Percentiles rank a stretch among this genome's conserved stretches.
Evolutionary conservation across 2,113 vertebrate species (phyloP).

Genomic region (Asarcornis scutulata): DNA sequence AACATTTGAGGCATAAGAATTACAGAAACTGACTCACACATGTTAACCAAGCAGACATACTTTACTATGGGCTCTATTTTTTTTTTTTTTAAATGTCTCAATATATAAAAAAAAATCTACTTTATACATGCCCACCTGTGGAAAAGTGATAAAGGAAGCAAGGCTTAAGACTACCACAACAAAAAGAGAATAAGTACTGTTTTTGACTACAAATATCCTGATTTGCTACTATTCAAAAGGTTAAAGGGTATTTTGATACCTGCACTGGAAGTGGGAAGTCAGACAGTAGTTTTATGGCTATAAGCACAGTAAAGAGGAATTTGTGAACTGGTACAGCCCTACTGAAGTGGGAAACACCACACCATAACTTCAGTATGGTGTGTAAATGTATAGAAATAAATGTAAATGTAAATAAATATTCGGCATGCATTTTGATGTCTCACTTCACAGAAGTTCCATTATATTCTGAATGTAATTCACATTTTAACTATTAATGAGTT

Average conservation of each 20-base stretch:
- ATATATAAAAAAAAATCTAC: background rate
- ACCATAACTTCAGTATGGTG: background rate
- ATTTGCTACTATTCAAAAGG: background rate
- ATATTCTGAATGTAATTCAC: background rate
- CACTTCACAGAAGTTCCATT: background rate
- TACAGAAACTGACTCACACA: background rate
- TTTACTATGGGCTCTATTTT: background rate
- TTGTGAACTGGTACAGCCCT: background rate
- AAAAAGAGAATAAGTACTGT: background rate
- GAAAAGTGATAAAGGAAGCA: background rate
- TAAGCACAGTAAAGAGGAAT: background rate
- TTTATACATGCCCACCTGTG: background rate
- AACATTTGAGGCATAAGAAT: background rate
- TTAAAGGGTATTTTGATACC: background rate
- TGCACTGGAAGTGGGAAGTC: background rate
- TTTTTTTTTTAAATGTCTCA: background rate
- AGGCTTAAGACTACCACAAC: background rate
- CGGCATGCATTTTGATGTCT: background rate
- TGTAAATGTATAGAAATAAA: too few species aligned
- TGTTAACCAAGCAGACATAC: background rate
- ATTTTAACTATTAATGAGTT: background rate
- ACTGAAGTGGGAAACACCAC: background rate
- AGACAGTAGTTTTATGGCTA: background rate
- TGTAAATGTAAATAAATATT: background rate
- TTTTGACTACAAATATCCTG: background rate